phyloP scores from a whole-genome alignment of 2,113 vertebrate genomes.

The Lepisosteus oculatus region DNA sequence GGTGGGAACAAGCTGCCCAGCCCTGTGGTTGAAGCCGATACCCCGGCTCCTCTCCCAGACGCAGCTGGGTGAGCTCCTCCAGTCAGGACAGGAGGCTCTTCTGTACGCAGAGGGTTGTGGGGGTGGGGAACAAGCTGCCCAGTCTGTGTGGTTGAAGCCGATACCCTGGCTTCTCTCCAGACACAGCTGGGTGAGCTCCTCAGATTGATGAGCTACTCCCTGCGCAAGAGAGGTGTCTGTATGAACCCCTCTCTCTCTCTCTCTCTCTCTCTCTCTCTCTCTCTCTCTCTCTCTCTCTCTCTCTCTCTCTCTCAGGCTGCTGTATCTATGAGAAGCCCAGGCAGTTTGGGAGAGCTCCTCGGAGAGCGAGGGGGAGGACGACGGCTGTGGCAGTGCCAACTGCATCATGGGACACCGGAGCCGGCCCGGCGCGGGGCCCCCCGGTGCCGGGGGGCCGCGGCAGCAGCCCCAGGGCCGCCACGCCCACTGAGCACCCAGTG shows the following conservation, averaged over 20 bases:
- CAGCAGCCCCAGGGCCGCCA: conserved; percentile 22
- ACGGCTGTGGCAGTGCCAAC: conserved; percentile 84
- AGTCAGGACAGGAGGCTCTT: too few species aligned
- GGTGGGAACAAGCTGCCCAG: too few species aligned
- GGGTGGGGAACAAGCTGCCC: too few species aligned
- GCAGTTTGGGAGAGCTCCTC: conserved; percentile 86
- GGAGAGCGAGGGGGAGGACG: conserved; percentile 83
- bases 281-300: too few species aligned
- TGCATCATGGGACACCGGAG: conserved; percentile 82
- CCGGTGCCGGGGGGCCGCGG: conserved; percentile 53
- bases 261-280: not conserved
- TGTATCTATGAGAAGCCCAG: conserved; percentile 88
- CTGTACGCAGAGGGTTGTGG: too few species aligned
- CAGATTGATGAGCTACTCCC: too few species aligned
- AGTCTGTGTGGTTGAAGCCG: too few species aligned
- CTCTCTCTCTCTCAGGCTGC: conserved; percentile 65
- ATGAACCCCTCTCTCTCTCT: not conserved
- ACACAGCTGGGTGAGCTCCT: too few species aligned
- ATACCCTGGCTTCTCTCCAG: too few species aligned
- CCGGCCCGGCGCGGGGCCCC: conserved; percentile 58
- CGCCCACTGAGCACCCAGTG: conserved; percentile 38
- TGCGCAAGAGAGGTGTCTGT: not conserved
- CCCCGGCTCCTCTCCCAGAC: too few species aligned
- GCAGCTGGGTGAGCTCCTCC: too few species aligned
- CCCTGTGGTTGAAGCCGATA: too few species aligned